Evolutionary conservation across 2,797 vertebrate genomes (phyloP), one percentile per base, ranked within the genome.

Genomic region (Octomys mimax): DNA sequence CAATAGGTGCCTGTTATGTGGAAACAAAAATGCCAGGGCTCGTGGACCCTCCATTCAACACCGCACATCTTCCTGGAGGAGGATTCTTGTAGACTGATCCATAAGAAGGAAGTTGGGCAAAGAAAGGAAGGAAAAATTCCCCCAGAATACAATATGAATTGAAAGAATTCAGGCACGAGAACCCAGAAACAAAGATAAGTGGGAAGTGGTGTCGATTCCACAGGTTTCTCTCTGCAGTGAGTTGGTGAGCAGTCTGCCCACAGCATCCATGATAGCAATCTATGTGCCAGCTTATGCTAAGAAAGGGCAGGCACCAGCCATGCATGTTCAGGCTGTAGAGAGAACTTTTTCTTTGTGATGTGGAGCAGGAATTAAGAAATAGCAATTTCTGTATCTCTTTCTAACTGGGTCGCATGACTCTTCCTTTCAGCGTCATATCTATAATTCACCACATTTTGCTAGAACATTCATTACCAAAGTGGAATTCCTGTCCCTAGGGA

Each of bases 1-100:
- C 96, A 95, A 89, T 97, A 96, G 98, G 96, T 95, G 95, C 97
- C 97, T 98, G 96, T 98, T 96, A 96, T 94, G 96, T 79, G 93
- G 93, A 2, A 12, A 97, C 94, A 98, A 97, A 98, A 98, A 96
- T 96, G 95, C 91, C 92, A 97, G 94, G 96, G 97, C 84, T 96
- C 95, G 91, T 96, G 96, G 78, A 95, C 88, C 59, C 54, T 86
- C 83, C n/a, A n/a, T n/a, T n/a, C 94, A 85, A 85, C 85, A 96
- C 88, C 88, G 96, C 97, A 93, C 95, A 95, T 70, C 57, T 77
- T 96, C 28, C n/a, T 2, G 2, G 0, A 80, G 81, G 89, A 97
- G 52, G 46, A 78, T 66, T 46, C 88, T 39, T 36, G 11, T 33
- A 61, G 59, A 73, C 61, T n/a, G 19, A 82, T 42, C 57, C 52